These are phyloP conservation scores for Syngnathoides biaculeatus DNA, from an alignment of 2,113 vertebrate species.

Conservation along the genomic window DNA sequence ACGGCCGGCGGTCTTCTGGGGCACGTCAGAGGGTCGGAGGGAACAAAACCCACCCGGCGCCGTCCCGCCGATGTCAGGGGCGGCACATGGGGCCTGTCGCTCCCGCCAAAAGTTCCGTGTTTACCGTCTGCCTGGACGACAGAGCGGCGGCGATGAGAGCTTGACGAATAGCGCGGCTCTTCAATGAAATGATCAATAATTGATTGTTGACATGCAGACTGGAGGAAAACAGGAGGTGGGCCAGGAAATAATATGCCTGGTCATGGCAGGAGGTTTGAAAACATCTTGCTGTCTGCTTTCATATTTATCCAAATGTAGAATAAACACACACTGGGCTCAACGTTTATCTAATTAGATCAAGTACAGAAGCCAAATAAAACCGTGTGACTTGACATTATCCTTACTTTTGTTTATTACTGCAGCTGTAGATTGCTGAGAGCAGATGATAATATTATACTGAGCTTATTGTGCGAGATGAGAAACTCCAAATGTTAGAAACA, in stretches of 20 bases:
- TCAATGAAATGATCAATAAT: constrained; percentile 57
- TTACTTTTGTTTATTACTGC: too few species aligned
- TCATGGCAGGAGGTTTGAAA: background rate
- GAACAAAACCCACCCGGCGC: constrained; percentile 34
- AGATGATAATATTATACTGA: too few species aligned
- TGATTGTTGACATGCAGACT: constrained; percentile 42
- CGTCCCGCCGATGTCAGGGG: constrained; percentile 37
- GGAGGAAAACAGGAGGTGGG: constrained; percentile 29
- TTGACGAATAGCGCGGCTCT: constrained; percentile 30
- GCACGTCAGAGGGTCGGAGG: constrained; percentile 50
- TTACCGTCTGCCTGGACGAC: constrained; percentile 20
- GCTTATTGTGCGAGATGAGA: too few species aligned
- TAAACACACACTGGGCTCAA: too few species aligned
- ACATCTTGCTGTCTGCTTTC: background rate
- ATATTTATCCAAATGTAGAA: background rate
- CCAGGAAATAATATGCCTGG: constrained; percentile 15
- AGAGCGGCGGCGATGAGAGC: constrained; percentile 13
- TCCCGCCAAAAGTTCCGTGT: too few species aligned
- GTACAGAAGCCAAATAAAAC: too few species aligned
- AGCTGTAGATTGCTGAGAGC: too few species aligned
- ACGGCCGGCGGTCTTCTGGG: constrained; percentile 28
- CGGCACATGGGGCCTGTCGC: too few species aligned
- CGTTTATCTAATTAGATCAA: too few species aligned
- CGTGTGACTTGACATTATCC: too few species aligned
- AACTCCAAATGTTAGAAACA: too few species aligned